Percentiles rank a stretch among this genome's conserved stretches.
Evolutionary conservation across 2,797 vertebrate genomes (phyloP).

Genomic region (Lutra lutra): DNA sequence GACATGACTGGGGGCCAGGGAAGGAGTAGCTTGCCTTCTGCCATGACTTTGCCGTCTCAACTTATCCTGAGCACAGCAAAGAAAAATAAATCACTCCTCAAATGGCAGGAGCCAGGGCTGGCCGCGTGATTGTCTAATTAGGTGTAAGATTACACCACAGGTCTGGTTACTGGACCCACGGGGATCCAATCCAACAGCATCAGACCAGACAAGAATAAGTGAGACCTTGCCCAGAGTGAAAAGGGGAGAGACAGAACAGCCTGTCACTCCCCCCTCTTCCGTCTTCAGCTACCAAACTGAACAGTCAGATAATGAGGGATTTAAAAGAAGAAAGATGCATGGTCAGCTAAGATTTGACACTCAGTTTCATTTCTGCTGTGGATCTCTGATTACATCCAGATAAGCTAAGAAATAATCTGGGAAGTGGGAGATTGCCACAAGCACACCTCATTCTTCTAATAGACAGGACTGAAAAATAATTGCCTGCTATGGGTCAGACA

Average conservation of each 20-base stretch:
- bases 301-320: conserved; percentile 45
- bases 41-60: conserved; percentile 77
- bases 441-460: conserved; percentile 21
- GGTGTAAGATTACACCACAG: conserved; percentile 82
- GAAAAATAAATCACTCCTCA: conserved; percentile 87
- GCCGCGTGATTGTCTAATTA: conserved; percentile 80
- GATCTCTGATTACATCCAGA: conserved; percentile 61
- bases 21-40: conserved; percentile 56
- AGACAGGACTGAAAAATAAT: conserved; percentile 55
- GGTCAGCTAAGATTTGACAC: conserved; percentile 46
- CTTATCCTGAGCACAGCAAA: conserved; percentile 85
- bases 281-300: conserved; percentile 18
- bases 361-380: conserved; percentile 57
- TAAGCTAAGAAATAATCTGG: conserved; percentile 50
- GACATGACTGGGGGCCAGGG: background rate
- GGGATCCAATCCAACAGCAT: conserved; percentile 82
- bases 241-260: conserved; percentile 9
- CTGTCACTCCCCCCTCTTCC: background rate
- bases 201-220: conserved; percentile 80
- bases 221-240: conserved; percentile 44
- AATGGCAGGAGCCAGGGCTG: conserved; percentile 71
- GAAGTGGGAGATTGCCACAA: conserved; percentile 41
- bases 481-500: background rate
- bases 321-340: conserved; percentile 29
- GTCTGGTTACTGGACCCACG: conserved; percentile 77